Conservation (phyloP, 2,888 invertebrate species). For the Drosophila trichaetosa region DNA sequence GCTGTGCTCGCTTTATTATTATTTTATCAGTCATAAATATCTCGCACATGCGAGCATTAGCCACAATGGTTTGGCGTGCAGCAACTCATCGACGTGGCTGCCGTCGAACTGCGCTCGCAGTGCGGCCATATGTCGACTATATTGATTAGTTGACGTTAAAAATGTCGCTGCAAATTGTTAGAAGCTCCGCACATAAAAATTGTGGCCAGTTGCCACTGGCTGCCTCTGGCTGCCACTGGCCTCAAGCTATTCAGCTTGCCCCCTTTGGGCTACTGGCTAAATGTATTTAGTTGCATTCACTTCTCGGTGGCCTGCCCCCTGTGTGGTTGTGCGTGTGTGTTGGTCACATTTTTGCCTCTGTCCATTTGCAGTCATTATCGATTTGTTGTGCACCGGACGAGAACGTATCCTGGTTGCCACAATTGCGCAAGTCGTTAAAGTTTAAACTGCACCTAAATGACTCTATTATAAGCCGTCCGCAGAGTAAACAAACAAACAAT, state of each 20-base stretch:
- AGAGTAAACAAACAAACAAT: constrained; percentile 64
- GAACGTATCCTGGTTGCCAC: constrained; percentile 33
- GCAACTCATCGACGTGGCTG: constrained; percentile 58
- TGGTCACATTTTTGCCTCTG: constrained; percentile 44
- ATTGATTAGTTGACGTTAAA: constrained; percentile 78
- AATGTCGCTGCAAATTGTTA: constrained; percentile 77
- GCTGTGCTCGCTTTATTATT: constrained; percentile 56
- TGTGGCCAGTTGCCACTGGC: constrained; percentile 18
- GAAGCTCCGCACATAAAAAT: constrained; percentile 55
- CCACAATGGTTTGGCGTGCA: constrained; percentile 77
- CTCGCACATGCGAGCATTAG: constrained; percentile 75
- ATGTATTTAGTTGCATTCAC: constrained; percentile 54
- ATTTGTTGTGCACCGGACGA: constrained; percentile 48
- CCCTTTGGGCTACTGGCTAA: constrained; percentile 8
- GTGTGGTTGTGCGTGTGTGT: constrained; percentile 21
- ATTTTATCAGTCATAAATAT: constrained; percentile 79
- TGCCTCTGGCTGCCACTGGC: constrained; percentile 8
- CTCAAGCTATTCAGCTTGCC: constrained; percentile 22
- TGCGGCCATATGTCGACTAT: constrained; percentile 61
- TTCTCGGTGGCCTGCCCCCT: constrained; percentile 9
- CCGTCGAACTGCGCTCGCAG: constrained; percentile 4
- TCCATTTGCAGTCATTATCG: constrained; percentile 68
- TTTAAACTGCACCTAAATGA: constrained; percentile 76
- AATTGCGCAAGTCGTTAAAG: constrained; percentile 61
- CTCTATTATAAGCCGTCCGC: constrained; percentile 66